Conservation (phyloP, 2,888 invertebrate species). For the Ganaspis brasiliensis region DNA sequence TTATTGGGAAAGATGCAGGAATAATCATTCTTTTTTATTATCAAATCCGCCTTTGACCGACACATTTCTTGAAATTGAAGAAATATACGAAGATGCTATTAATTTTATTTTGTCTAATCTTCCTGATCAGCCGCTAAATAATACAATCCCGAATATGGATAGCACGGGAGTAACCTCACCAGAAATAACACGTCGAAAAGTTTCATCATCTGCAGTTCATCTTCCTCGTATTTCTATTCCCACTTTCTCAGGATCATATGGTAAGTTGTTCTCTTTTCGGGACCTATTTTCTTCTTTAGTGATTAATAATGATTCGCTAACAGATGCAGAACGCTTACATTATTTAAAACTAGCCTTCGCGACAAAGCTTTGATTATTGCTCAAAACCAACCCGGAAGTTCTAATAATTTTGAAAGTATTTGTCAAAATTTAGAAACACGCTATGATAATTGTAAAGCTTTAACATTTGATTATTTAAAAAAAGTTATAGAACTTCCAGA, state of each 20-base stretch:
- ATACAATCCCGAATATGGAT: no score
- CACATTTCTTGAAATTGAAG: not conserved
- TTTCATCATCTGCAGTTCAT: not conserved
- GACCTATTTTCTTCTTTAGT: not conserved
- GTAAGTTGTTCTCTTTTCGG: conserved; percentile 7
- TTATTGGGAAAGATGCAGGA: not conserved
- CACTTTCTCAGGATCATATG: not conserved
- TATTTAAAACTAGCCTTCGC: conserved; percentile 1
- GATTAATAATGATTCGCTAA: not conserved
- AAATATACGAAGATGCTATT: conserved; percentile 18
- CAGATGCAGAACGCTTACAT: not conserved
- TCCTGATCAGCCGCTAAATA: not conserved
- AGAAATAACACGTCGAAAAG: no score
- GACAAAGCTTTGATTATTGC: conserved; percentile 10
- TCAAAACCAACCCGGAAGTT: conserved; percentile 12
- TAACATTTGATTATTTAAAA: not conserved
- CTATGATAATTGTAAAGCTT: not conserved
- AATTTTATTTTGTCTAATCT: not conserved
- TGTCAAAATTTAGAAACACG: not conserved
- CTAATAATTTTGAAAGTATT: conserved; percentile 18
- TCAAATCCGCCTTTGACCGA: not conserved
- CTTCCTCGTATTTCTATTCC: not conserved
- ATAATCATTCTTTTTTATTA: not conserved
- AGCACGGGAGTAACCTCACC: no score
- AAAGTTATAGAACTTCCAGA: not conserved